Conservation (phyloP, 2,797 vertebrate genomes). For the Pseudomugil gertrudae region DNA sequence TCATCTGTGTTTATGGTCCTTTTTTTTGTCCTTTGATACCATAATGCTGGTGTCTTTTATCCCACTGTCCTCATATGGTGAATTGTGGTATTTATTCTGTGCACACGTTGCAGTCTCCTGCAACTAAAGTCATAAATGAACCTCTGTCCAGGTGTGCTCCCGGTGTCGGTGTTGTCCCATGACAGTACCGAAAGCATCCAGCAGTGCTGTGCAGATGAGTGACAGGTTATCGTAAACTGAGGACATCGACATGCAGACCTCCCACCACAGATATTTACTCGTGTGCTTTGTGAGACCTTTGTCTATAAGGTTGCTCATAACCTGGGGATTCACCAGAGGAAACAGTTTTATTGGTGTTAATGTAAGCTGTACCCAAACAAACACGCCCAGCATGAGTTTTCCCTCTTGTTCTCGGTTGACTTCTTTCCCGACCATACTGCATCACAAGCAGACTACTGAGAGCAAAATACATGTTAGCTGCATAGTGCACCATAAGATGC, state of each 20-base stretch:
- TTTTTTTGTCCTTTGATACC: constrained; percentile 35
- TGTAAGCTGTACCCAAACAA: constrained; percentile 9
- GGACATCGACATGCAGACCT: constrained; percentile 31
- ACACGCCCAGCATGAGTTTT: background rate
- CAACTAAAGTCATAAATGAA: constrained; percentile 29
- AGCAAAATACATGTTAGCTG: constrained; percentile 41
- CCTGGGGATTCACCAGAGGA: constrained; percentile 20
- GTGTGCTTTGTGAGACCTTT: constrained; percentile 55
- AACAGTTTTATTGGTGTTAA: constrained; percentile 12
- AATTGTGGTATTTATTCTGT: constrained; percentile 46
- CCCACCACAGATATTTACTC: constrained; percentile 22
- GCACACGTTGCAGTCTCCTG: constrained; percentile 47
- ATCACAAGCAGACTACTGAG: constrained; percentile 10
- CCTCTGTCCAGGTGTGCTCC: constrained; percentile 55
- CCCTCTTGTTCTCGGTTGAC: constrained; percentile 1
- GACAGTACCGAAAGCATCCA: constrained; percentile 46
- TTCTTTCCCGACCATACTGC: background rate
- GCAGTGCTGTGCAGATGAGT: constrained; percentile 40
- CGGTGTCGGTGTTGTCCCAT: constrained; percentile 55
- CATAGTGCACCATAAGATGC: constrained; percentile 35
- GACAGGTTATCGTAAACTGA: constrained; percentile 2
- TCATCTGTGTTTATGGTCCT: constrained; percentile 57
- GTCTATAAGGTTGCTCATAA: constrained; percentile 10
- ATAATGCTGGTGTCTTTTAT: constrained; percentile 69
- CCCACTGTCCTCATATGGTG: constrained; percentile 20